phyloP scores from a whole-genome alignment of 2,888 invertebrate species.

The Volucella inanis region DNA sequence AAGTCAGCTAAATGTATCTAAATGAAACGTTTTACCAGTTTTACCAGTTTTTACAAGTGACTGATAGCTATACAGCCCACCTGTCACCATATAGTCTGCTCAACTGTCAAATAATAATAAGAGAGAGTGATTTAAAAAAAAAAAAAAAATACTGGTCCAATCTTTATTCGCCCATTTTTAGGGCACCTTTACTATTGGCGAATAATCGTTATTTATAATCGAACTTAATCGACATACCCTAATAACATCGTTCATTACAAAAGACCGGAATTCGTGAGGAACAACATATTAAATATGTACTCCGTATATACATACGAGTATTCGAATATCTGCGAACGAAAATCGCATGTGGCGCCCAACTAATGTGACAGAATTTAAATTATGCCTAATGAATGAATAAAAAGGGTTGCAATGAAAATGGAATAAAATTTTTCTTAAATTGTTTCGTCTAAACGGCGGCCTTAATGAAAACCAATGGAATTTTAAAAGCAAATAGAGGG shows the following conservation, averaged over 20 bases:
- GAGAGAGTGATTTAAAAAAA: no score
- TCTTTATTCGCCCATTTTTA: no score
- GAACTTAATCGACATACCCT: no score
- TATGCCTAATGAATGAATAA: constrained; percentile 66
- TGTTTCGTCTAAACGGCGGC: constrained; percentile 29
- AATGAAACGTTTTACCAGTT: no score
- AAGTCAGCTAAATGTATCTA: no score
- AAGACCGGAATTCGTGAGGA: background rate
- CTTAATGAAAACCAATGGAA: constrained; percentile 59
- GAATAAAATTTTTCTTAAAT: constrained; percentile 35
- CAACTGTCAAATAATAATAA: no score
- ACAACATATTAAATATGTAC: constrained; percentile 15
- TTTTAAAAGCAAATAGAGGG: constrained; percentile 47
- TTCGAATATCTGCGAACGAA: constrained; percentile 29
- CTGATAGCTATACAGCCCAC: no score
- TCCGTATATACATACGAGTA: background rate
- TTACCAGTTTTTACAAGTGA: no score
- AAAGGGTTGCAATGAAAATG: constrained; percentile 49
- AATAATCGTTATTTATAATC: no score
- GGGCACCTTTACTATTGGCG: no score
- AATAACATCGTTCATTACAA: background rate
- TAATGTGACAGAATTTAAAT: constrained; percentile 73
- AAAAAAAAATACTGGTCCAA: no score
- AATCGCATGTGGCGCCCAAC: constrained; percentile 71
- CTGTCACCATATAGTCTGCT: no score